A percentile compares a stretch with the other conserved stretches of the same genome.
These are phyloP conservation scores for Mesorhabditis sp. DNA, from an alignment of 2,888 invertebrate genomes.

Conservation along the genomic window DNA sequence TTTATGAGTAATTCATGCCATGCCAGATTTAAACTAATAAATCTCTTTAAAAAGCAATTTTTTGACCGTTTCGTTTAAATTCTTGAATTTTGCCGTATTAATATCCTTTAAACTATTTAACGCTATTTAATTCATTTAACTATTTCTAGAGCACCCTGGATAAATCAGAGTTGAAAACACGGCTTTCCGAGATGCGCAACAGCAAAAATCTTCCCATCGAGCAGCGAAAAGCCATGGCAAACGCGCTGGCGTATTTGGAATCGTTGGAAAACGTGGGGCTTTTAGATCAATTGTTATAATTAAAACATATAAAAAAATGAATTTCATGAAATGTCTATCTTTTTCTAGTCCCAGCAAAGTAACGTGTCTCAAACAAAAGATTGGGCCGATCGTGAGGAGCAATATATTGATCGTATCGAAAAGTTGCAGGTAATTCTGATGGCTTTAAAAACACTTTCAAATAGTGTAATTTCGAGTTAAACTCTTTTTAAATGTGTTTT, in stretches of 20 bases:
- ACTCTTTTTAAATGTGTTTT: neutral
- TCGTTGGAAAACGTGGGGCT: conserved; percentile 10
- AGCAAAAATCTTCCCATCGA: neutral
- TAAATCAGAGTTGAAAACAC: neutral
- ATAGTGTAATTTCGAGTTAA: no score
- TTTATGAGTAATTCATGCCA: no score
- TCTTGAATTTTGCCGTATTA: no score
- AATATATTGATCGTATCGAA: neutral
- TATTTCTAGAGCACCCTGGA: no score
- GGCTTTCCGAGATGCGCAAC: conserved; percentile 10
- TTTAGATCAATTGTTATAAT: no score
- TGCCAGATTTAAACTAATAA: no score
- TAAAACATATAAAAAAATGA: no score
- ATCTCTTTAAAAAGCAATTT: no score
- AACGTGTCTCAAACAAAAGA: neutral
- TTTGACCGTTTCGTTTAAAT: no score
- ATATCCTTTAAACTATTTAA: no score
- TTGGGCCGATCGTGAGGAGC: neutral
- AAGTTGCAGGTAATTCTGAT: neutral
- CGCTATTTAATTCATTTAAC: no score
- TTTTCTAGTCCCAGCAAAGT: neutral
- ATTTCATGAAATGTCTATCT: no score
- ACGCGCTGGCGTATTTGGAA: conserved; percentile 12
- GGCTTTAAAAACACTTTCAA: neutral
- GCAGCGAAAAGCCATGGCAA: conserved; percentile 9